Percentiles rank a stretch among this genome's conserved stretches.
Conservation (phyloP, 1,140 invertebrate species). For the Dendrolimus kikuchii region DNA sequence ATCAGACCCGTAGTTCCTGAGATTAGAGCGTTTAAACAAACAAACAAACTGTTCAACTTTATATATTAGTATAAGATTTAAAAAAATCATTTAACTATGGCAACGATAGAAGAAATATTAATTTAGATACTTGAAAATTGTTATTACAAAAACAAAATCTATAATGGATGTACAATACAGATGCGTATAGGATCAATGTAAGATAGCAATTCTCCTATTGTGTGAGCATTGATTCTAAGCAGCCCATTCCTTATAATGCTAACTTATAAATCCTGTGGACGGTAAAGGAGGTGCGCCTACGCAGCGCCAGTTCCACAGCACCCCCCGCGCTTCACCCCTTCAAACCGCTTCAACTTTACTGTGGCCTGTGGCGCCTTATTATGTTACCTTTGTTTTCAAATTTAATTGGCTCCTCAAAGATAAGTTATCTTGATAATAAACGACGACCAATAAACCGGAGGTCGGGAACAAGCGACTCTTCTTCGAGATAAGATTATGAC, state of each 20-base stretch:
- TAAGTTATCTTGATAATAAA: conserved; percentile 71
- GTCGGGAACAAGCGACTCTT: conserved; percentile 50
- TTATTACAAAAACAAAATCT: no score
- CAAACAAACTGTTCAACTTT: no score
- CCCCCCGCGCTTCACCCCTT: conserved; percentile 12
- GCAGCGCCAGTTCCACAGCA: conserved; percentile 35
- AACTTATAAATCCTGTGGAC: conserved; percentile 42
- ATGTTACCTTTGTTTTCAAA: conserved; percentile 72
- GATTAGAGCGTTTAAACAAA: no score
- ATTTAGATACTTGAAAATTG: no score
- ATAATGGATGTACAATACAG: no score
- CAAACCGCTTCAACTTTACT: conserved; percentile 26
- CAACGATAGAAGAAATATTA: no score
- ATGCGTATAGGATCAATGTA: conserved; percentile 3
- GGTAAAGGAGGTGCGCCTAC: conserved; percentile 60
- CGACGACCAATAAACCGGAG: conserved; percentile 66
- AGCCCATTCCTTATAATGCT: conserved; percentile 35
- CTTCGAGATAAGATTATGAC: conserved; percentile 53
- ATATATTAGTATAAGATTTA: no score
- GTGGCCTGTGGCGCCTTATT: conserved; percentile 55
- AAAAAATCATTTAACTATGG: no score
- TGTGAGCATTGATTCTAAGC: conserved; percentile 3
- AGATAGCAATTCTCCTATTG: background rate
- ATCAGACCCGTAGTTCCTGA: no score
- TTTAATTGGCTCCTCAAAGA: conserved; percentile 69